Percentiles rank a stretch among this genome's conserved stretches.
Evolutionary conservation across 1,140 invertebrate genomes (phyloP).

Genomic region (Drosophila novamexicana): DNA sequence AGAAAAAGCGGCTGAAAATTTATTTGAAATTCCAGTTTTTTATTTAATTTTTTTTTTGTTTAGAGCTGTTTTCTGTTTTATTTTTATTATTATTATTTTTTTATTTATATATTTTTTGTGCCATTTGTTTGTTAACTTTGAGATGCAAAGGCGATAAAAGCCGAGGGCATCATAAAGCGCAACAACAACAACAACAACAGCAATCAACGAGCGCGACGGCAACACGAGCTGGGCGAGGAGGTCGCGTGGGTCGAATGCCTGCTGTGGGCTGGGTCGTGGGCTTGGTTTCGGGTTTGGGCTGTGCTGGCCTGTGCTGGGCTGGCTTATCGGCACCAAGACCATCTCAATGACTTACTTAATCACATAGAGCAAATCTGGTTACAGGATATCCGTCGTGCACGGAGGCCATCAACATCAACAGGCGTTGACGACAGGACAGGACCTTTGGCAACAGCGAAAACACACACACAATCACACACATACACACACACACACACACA

Average conservation of each 20-base stretch:
- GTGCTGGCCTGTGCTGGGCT: slow-evolving; percentile 23
- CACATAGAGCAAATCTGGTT: slow-evolving; percentile 81
- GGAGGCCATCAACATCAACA: slow-evolving; percentile 56
- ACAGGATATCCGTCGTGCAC: slow-evolving; percentile 74
- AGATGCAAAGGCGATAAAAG: slow-evolving; percentile 70
- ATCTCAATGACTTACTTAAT: slow-evolving; percentile 82
- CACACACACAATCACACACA: background rate
- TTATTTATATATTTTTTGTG: slow-evolving; percentile 28
- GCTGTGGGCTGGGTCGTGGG: background rate
- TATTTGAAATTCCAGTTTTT: slow-evolving; percentile 45
- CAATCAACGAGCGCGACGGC: slow-evolving; percentile 60
- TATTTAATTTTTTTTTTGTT: background rate
- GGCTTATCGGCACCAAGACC: slow-evolving; percentile 71
- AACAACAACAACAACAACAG: slow-evolving; percentile 64
- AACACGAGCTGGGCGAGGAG: background rate
- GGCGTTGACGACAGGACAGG: slow-evolving; percentile 46
- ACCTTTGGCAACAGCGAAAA: slow-evolving; percentile 39
- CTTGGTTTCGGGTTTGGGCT: background rate
- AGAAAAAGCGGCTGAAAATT: slow-evolving; percentile 43
- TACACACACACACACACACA: slow-evolving; percentile 16
- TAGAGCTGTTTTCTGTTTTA: slow-evolving; percentile 7
- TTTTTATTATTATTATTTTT: slow-evolving; percentile 12
- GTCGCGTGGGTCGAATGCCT: slow-evolving; percentile 20
- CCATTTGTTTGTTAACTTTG: slow-evolving; percentile 71
- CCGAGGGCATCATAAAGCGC: slow-evolving; percentile 50